Conservation (phyloP, 2,113 vertebrate species). For the Ctenodactylus gundi region DNA sequence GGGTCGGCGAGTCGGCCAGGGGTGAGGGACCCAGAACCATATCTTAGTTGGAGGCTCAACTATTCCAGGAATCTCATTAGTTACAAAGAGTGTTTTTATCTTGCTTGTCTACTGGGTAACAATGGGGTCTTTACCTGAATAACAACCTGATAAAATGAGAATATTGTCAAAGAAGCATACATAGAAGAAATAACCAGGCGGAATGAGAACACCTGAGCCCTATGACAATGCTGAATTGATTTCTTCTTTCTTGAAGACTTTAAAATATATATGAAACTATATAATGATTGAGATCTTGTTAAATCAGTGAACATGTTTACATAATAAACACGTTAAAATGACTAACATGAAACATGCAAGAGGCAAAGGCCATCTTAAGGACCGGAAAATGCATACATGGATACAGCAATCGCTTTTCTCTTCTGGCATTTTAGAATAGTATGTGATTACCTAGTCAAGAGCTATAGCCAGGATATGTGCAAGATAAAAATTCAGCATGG, state of each 20-base stretch:
- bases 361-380: background rate
- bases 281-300: background rate
- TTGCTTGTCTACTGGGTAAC: background rate
- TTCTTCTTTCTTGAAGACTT: conserved; percentile 20
- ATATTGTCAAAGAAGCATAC: background rate
- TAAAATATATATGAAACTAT: background rate
- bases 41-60: background rate
- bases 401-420: background rate
- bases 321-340: background rate
- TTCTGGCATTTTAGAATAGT: background rate
- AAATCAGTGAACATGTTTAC: background rate
- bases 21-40: background rate
- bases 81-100: background rate
- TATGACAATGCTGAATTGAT: background rate
- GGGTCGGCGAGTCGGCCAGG: too few species aligned
- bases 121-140: background rate
- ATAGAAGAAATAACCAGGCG: background rate
- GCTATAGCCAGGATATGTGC: background rate
- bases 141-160: background rate
- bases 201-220: background rate
- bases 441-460: background rate
- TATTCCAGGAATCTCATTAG: background rate
- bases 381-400: background rate
- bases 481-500: conserved; percentile 1
- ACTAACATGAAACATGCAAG: background rate